Base-by-base conservation (phyloP, 2,113 vertebrate genomes). In the Hippocampus comes region DNA sequence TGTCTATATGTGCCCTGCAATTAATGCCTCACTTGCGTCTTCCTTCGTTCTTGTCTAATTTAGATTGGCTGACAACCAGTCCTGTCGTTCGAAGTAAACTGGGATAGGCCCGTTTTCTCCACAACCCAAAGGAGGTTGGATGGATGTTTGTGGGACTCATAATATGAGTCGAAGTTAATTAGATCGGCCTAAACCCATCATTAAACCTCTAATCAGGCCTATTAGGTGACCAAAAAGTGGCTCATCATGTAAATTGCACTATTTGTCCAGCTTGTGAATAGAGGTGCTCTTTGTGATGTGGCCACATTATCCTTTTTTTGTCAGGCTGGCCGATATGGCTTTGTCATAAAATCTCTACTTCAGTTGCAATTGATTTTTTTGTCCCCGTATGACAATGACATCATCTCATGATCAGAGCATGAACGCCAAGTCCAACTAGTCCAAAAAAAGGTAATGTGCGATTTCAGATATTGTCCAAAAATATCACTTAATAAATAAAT, bases 241-340 rank as follows among this genome's bases (percentile, higher is more conserved):
- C 20, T 64, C 63, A 64, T 64, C 63, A 64, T 15, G 9, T 42
- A 43, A 64, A 64, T 64, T 41, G 63, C 38, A n/a, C 9, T 42
- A 7, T 64, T 64, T 42, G 38, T 23, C 63, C 38, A 9, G 63
- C 63, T 12, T 42, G 38, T 42, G 63, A 64, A 42, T 21, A 41
- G 18, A n/a, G 38, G 9, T 7, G 63, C 38, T 5, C 21, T 63
- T 43, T 23, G 41, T 42, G 20, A 64, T 42, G 9, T 2, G 20
- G 25, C 8, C 34, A 25, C 38, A 63, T 63, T 63, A 34, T 38
- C 8, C 60, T 63, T 63, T 63, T 63, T 63, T 63, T 63, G 18
- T 63, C 9, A 11, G 23, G 55, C 9, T 57, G 23, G 55, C 10
- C 18, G 11, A 25, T 23, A 9, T 17, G 11, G 9, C 23, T 1